Conservation (phyloP, 2,888 invertebrate species). For the Chrysotoxum bicinctum region DNA sequence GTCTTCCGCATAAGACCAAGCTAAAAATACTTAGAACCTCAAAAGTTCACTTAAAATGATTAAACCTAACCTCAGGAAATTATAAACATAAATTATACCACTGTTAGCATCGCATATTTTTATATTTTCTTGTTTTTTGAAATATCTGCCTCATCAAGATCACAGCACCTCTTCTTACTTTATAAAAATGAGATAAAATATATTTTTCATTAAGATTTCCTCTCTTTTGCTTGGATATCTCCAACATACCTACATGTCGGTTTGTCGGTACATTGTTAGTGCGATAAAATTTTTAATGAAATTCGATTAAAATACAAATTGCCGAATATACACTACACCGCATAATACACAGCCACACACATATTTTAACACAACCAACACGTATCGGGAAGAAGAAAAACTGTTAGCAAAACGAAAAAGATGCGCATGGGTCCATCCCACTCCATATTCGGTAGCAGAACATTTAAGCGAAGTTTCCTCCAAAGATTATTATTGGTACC, state of each 20-base stretch:
- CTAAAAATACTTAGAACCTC: neutral
- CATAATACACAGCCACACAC: neutral
- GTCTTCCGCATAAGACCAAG: neutral
- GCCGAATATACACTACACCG: constrained; percentile 20
- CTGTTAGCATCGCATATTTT: neutral
- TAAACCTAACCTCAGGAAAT: neutral
- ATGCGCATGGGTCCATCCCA: constrained; percentile 45
- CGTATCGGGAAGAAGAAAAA: constrained; percentile 32
- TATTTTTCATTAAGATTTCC: constrained; percentile 40
- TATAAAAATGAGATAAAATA: constrained; percentile 34
- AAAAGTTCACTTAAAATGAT: neutral
- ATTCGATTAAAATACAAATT: constrained; percentile 72
- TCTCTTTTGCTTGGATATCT: neutral
- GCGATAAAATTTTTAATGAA: constrained; percentile 56
- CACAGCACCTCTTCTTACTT: constrained; percentile 47
- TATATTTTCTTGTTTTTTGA: constrained; percentile 19
- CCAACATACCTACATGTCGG: neutral
- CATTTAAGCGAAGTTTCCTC: constrained; percentile 46
- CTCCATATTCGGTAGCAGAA: constrained; percentile 70
- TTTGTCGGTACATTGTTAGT: constrained; percentile 9
- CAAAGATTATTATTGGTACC: constrained; percentile 4
- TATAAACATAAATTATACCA: neutral
- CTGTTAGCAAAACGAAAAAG: constrained; percentile 29
- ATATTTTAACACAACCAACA: neutral
- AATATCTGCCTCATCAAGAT: constrained; percentile 55